phyloP scores from a whole-genome alignment of 2,113 vertebrate genomes.

The Campylomormyrus numenius region DNA sequence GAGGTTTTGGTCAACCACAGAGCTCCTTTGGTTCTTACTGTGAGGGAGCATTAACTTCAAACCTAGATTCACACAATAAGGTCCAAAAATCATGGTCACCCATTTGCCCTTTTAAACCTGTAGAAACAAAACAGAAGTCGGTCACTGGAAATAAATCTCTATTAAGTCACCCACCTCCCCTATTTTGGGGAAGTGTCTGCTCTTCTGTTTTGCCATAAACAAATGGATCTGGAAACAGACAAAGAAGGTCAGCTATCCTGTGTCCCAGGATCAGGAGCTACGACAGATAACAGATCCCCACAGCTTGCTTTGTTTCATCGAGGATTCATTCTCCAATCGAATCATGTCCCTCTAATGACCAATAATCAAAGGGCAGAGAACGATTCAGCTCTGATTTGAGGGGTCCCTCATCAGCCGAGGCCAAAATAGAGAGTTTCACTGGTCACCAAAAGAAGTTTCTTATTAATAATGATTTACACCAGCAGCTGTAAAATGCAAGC shows the following conservation, averaged over 20 bases:
- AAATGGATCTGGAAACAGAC: background rate
- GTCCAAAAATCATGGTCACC: background rate
- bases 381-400: background rate
- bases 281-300: background rate
- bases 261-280: background rate
- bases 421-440: background rate
- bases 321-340: background rate
- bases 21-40: background rate
- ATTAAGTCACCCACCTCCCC: background rate
- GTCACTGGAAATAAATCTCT: background rate
- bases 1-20: background rate
- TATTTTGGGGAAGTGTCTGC: background rate
- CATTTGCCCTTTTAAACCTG: background rate
- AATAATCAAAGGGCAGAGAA: background rate
- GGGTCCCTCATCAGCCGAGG: background rate
- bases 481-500: background rate
- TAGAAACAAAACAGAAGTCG: background rate
- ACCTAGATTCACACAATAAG: background rate
- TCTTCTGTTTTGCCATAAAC: background rate
- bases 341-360: slow-evolving; percentile 1
- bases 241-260: background rate
- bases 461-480: background rate
- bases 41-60: background rate
- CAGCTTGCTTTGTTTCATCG: background rate
- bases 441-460: background rate